These are phyloP conservation scores for Apis dorsata DNA, from an alignment of 1,140 invertebrate genomes.

Conservation along the genomic window DNA sequence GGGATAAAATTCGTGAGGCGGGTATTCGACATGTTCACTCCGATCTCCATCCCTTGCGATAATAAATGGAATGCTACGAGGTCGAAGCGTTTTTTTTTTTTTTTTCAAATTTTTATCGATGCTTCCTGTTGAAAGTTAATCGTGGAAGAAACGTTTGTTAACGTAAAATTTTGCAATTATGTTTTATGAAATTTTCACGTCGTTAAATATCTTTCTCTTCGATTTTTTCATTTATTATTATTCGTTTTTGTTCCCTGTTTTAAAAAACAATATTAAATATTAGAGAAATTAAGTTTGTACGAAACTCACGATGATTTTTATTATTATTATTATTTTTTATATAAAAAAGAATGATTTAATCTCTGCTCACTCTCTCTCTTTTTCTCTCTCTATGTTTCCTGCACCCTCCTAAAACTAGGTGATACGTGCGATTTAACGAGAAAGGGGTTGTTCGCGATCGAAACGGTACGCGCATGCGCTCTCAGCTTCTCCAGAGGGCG, in stretches of 20 bases:
- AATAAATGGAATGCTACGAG: slow-evolving; percentile 20
- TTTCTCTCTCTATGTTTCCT: neutral
- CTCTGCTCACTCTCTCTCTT: neutral
- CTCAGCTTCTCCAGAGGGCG: slow-evolving; percentile 65
- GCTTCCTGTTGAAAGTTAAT: neutral
- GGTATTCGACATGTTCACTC: slow-evolving; percentile 38
- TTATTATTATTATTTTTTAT: neutral
- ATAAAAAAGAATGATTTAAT: neutral
- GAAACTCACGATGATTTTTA: neutral
- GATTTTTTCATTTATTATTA: neutral
- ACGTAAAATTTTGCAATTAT: neutral
- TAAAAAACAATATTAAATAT: neutral
- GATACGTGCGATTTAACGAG: slow-evolving; percentile 34
- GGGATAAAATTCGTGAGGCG: slow-evolving; percentile 42
- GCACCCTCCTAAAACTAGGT: slow-evolving; percentile 7
- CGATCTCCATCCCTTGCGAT: no score
- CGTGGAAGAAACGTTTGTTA: neutral
- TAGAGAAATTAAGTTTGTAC: neutral
- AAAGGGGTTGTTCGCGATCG: slow-evolving; percentile 67
- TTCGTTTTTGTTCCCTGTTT: neutral
- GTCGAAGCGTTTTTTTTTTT: neutral
- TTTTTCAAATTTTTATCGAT: no score
- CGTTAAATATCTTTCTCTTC: neutral
- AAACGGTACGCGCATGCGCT: slow-evolving; percentile 75
- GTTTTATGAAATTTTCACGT: neutral